A percentile compares a stretch with the other conserved stretches of the same genome.
Evolutionary conservation across 2,888 invertebrate genomes (phyloP).

Genomic region (Trileptium ribeirensis): DNA sequence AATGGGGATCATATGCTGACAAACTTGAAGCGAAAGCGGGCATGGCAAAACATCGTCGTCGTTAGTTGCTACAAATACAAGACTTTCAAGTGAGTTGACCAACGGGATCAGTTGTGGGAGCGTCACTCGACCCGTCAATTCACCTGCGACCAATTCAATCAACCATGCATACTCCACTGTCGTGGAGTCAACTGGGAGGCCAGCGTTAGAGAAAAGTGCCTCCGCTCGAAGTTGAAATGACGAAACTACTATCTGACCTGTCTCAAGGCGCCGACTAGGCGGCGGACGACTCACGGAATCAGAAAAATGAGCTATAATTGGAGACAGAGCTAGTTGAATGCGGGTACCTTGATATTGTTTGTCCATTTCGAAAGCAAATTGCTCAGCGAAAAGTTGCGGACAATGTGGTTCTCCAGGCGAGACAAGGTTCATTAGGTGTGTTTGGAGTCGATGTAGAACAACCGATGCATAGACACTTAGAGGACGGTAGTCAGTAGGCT

Average conservation of each 20-base stretch:
- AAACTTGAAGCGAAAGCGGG: slow-evolving; percentile 62
- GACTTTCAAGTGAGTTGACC: slow-evolving; percentile 61
- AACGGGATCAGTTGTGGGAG: slow-evolving; percentile 34
- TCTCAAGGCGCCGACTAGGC: slow-evolving; percentile 24
- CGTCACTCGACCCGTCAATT: slow-evolving; percentile 80
- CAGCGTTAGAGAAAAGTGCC: slow-evolving; percentile 89
- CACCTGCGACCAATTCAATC: slow-evolving; percentile 85
- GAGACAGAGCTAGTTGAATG: slow-evolving; percentile 72
- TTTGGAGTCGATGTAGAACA: slow-evolving; percentile 89
- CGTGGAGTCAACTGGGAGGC: slow-evolving; percentile 79
- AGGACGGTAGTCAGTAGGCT: slow-evolving; percentile 78
- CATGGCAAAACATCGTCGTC: slow-evolving; percentile 72
- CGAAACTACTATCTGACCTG: slow-evolving; percentile 62
- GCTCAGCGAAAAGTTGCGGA: slow-evolving; percentile 58
- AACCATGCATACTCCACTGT: slow-evolving; percentile 96
- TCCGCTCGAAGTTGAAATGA: slow-evolving; percentile 72
- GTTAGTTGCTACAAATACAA: slow-evolving; percentile 82
- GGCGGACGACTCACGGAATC: slow-evolving; percentile 46
- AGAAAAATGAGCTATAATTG: slow-evolving; percentile 64
- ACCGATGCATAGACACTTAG: slow-evolving; percentile 83
- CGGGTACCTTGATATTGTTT: slow-evolving; percentile 84
- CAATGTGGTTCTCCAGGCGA: slow-evolving; percentile 28
- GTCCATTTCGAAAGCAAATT: slow-evolving; percentile 93
- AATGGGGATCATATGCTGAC: slow-evolving; percentile 59
- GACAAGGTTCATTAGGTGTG: slow-evolving; percentile 59